Conservation (phyloP, 2,113 vertebrate genomes). For the Protomyctophum bolini region DNA sequence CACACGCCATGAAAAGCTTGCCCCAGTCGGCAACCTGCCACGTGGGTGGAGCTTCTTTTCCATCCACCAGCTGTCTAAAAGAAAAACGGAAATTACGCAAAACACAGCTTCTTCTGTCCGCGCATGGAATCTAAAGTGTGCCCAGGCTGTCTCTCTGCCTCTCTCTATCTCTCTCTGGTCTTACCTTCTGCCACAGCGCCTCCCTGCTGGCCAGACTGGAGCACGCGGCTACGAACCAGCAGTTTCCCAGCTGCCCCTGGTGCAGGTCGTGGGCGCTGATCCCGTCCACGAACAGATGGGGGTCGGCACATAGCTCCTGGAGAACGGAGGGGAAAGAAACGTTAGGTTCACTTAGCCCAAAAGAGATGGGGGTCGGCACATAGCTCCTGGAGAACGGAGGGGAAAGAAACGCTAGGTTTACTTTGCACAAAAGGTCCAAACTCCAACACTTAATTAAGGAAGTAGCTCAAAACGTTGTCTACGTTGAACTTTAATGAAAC, state of each 20-base stretch:
- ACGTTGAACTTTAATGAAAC: too few relatives aligned
- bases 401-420: background rate
- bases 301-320: conserved; percentile 70
- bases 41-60: too few relatives aligned
- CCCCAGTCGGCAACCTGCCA: too few relatives aligned
- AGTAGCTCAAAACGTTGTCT: too few relatives aligned
- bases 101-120: too few relatives aligned
- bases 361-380: conserved; percentile 66
- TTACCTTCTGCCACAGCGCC: conserved; percentile 75
- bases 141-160: background rate
- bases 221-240: conserved; percentile 78
- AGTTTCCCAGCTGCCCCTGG: conserved; percentile 78
- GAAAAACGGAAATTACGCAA: too few relatives aligned
- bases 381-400: conserved; percentile 55
- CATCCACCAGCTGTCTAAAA: too few relatives aligned
- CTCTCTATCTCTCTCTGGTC: background rate
- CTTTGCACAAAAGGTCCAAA: too few relatives aligned
- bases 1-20: background rate
- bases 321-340: background rate
- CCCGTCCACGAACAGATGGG: conserved; percentile 74
- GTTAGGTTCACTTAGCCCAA: background rate
- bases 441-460: too few relatives aligned
- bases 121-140: too few relatives aligned
- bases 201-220: conserved; percentile 77
- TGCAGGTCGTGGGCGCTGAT: conserved; percentile 77